A percentile compares a stretch with the other conserved stretches of the same genome.
Conservation (phyloP, 2,113 vertebrate genomes). For the Chinchilla lanigera region DNA sequence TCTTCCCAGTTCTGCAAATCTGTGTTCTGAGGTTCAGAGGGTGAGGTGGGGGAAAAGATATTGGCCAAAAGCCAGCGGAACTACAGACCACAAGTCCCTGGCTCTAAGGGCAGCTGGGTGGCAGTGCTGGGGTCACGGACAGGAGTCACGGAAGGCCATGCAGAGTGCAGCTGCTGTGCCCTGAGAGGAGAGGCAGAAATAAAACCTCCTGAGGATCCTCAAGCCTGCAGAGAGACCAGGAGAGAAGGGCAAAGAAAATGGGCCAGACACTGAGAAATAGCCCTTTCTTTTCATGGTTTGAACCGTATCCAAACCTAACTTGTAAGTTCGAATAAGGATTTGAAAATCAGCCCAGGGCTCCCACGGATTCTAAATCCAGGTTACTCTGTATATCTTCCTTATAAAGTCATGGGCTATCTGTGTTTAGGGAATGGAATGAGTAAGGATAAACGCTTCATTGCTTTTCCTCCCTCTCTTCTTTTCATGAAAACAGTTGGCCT, state of each 20-base stretch:
- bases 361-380: constrained; percentile 65
- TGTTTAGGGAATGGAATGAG: constrained; percentile 55
- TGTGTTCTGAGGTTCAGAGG: background rate
- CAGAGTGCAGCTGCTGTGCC: background rate
- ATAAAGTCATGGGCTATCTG: constrained; percentile 66
- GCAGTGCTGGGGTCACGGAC: background rate
- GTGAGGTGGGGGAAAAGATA: background rate
- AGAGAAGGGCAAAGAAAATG: constrained; percentile 22
- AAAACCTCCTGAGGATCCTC: background rate
- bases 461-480: background rate
- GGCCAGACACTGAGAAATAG: constrained; percentile 57
- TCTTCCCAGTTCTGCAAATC: background rate
- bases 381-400: constrained; percentile 58
- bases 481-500: background rate
- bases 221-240: background rate
- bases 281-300: constrained; percentile 60
- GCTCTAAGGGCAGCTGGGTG: background rate
- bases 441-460: background rate
- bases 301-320: constrained; percentile 43
- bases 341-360: constrained; percentile 58
- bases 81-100: background rate
- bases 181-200: background rate
- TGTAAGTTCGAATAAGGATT: constrained; percentile 71
- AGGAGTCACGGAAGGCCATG: background rate
- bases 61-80: background rate